Evolutionary conservation across 2,888 invertebrate species (phyloP).

Genomic region (Choreutis nemorana): DNA sequence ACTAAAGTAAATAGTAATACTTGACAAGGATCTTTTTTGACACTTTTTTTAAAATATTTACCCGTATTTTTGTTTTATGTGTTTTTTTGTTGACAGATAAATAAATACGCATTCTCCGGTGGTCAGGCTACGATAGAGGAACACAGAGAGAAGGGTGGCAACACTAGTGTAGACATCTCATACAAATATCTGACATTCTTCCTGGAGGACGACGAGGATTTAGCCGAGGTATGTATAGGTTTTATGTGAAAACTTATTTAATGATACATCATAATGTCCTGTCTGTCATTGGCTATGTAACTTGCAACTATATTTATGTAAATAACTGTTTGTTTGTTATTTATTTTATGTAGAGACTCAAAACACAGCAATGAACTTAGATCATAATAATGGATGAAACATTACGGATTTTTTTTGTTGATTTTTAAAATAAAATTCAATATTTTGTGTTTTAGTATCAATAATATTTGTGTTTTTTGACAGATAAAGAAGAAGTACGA

Average conservation of each 20-base stretch:
- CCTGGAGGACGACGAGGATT: slow-evolving; percentile 87
- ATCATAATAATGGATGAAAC: too few species aligned
- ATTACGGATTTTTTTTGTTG: too few species aligned
- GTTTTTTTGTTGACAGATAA: slow-evolving; percentile 65
- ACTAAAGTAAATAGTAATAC: too few species aligned
- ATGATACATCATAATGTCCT: too few species aligned
- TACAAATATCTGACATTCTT: slow-evolving; percentile 96
- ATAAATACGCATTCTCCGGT: slow-evolving; percentile 98
- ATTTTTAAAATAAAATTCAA: too few species aligned
- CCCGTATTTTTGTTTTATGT: not conserved
- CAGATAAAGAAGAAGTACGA: slow-evolving; percentile 77
- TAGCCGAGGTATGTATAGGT: slow-evolving; percentile 75
- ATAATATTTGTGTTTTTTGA: slow-evolving; percentile 3
- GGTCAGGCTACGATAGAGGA: slow-evolving; percentile 94
- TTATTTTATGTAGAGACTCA: too few species aligned
- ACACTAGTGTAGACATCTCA: slow-evolving; percentile 94
- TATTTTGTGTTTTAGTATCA: too few species aligned
- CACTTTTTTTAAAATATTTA: too few species aligned
- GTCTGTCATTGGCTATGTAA: not conserved
- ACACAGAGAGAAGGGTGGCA: slow-evolving; percentile 89
- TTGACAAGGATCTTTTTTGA: too few species aligned
- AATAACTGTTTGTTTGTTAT: too few species aligned
- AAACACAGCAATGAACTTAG: too few species aligned
- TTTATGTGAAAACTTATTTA: too few species aligned
- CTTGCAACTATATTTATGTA: not conserved